Evolutionary conservation across 2,113 vertebrate genomes (phyloP).

Genomic region (Lepus europaeus): DNA sequence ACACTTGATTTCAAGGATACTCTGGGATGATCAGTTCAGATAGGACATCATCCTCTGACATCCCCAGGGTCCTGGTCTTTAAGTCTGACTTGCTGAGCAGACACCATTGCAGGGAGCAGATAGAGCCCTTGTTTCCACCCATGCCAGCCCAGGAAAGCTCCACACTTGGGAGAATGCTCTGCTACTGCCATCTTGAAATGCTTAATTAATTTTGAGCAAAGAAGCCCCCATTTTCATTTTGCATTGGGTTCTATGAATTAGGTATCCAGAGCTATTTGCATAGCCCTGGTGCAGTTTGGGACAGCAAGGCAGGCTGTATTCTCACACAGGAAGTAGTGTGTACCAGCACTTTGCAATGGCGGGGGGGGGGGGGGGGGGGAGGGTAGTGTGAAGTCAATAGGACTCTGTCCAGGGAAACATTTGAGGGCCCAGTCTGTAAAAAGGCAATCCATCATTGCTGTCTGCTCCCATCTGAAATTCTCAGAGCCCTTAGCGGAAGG

Average conservation of each 20-base stretch:
- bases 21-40: background rate
- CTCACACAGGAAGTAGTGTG: background rate
- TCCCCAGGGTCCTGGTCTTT: too few relatives aligned
- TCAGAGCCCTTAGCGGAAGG: background rate
- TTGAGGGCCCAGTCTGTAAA: background rate
- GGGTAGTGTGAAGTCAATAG: background rate
- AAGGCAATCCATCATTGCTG: background rate
- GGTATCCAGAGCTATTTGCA: background rate
- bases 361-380: too few relatives aligned
- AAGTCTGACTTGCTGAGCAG: background rate
- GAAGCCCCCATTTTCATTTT: background rate
- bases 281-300: background rate
- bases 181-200: background rate
- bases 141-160: background rate
- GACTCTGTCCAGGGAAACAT: background rate
- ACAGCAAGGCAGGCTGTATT: background rate
- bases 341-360: background rate
- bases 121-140: fast-evolving
- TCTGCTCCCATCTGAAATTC: background rate
- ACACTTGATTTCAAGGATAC: background rate
- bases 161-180: background rate
- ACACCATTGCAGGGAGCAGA: background rate
- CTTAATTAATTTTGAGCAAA: background rate
- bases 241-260: background rate
- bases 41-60: background rate